A percentile compares a stretch with the other conserved stretches of the same genome.
Evolutionary conservation across 2,113 vertebrate species (phyloP).

Genomic region (Gobiocypris rarus): DNA sequence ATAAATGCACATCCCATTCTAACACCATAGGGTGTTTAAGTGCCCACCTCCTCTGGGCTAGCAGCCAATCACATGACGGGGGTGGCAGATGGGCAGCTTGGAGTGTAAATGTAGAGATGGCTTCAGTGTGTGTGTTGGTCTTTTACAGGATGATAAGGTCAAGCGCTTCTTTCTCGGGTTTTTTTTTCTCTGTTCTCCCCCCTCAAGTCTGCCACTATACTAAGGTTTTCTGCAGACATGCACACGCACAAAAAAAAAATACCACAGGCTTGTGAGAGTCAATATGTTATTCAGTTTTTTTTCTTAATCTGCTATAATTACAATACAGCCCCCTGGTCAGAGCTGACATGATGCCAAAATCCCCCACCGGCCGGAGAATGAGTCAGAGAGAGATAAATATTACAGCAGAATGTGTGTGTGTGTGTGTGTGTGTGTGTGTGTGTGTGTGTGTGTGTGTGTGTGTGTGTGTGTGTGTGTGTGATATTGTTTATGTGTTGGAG

Average conservation of each 20-base stretch:
- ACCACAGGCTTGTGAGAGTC: constrained; percentile 63
- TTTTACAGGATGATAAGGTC: constrained; percentile 36
- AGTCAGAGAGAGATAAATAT: constrained; percentile 82
- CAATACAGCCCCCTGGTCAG: constrained; percentile 68
- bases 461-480: neutral
- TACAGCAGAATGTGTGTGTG: constrained; percentile 63
- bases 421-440: constrained; percentile 21
- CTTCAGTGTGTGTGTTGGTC: constrained; percentile 30
- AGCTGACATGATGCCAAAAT: constrained; percentile 67
- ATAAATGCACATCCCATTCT: neutral
- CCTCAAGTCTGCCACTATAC: constrained; percentile 53
- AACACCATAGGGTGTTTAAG: constrained; percentile 34
- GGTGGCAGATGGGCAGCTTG: constrained; percentile 43
- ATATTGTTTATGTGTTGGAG: constrained; percentile 50
- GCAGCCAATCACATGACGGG: constrained; percentile 32
- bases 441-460: neutral
- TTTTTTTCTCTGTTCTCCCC: neutral
- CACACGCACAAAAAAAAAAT: constrained; percentile 55
- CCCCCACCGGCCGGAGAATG: constrained; percentile 73
- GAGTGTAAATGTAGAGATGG: constrained; percentile 45
- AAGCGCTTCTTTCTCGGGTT: constrained; percentile 6
- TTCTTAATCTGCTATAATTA: constrained; percentile 76
- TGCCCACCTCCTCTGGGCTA: constrained; percentile 42
- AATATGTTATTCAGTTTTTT: constrained; percentile 71
- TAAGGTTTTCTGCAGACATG: constrained; percentile 59